phyloP scores from a whole-genome alignment of 2,888 invertebrate species.

The Embidobia sp. region DNA sequence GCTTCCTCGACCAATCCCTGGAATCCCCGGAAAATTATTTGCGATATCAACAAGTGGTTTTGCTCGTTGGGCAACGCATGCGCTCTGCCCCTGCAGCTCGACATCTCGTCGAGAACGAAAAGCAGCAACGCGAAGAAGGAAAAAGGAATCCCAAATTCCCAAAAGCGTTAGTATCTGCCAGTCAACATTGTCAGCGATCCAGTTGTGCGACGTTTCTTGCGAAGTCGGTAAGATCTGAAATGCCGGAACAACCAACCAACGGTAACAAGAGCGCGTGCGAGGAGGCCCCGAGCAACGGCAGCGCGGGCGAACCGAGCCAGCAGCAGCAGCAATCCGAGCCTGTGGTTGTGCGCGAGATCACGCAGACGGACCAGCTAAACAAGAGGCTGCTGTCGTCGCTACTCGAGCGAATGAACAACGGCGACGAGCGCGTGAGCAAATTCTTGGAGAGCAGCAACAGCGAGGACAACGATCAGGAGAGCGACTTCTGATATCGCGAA shows the following conservation, averaged over 20 bases:
- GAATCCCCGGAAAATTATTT: conserved; percentile 6
- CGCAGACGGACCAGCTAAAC: conserved; percentile 86
- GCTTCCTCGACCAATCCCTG: no score
- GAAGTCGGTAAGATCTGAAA: conserved; percentile 61
- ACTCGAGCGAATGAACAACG: conserved; percentile 84
- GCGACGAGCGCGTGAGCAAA: conserved; percentile 71
- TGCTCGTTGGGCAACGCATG: conserved; percentile 31
- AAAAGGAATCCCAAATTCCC: neutral
- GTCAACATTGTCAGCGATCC: no score
- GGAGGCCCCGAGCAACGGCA: conserved; percentile 65
- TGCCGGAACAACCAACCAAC: conserved; percentile 76
- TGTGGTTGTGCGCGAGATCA: conserved; percentile 81
- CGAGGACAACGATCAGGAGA: conserved; percentile 77
- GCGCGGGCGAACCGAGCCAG: conserved; percentile 54
- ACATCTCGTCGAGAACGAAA: neutral
- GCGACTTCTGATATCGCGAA: conserved; percentile 69
- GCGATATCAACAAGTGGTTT: conserved; percentile 39
- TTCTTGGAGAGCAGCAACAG: conserved; percentile 72
- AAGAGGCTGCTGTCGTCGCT: conserved; percentile 86
- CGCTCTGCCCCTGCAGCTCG: conserved; percentile 3
- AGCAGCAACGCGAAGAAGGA: neutral
- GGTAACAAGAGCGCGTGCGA: conserved; percentile 30
- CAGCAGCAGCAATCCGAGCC: conserved; percentile 36
- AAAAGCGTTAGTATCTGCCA: no score
- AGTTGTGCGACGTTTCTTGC: conserved; percentile 10